Evolutionary conservation across 2,888 invertebrate genomes (phyloP), one percentile per base, ranked within the genome.

Genomic region (Matsumyia berberina): DNA sequence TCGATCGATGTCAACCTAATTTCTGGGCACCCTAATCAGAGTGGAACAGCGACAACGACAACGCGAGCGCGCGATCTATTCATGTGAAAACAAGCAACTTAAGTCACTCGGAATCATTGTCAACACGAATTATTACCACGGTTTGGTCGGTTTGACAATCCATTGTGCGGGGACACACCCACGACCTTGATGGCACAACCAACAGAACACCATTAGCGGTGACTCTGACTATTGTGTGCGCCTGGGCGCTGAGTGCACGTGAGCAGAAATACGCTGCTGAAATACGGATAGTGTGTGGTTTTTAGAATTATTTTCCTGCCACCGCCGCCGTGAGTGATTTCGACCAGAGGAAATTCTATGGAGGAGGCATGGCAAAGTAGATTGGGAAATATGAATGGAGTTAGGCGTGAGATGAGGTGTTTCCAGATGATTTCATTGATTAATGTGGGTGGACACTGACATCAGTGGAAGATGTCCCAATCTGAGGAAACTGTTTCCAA

Each of bases 71-170:
- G 74, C 80, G 74, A 85, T 76, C 85, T 76, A 80, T 80, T 80
- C 85, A 85, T 80, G 85, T 85, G 85, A 76, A 80, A 85, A 85
- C 85, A 85, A 81, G 76, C 77, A 81, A 86, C 80, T 86, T 81
- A 81, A 86, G 81, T 86, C 86, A 81, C 76, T 81, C 55, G 86
- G 39, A 80, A 85, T 85, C 80, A 76, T 85, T 81, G 86, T 86
- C 86, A 86, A 86, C 80, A 86, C 76, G 77, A 81, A 72, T 86
- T 86, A 86, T 81, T 81, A 81, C 76, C 77, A 81, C 74, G 70
- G 80, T 80, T 85, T 66, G 85, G 70, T 66, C 69, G 85, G 80
- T 80, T 85, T 69, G 85, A 85, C 80, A 85, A 80, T 69, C 64
- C 55, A 60, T 85, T 80, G 85, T 80, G 79, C 64, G 44, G 60